Evolutionary conservation across 2,888 invertebrate species (phyloP), one percentile per base, ranked within the genome.

Genomic region (Idaea biselata): DNA sequence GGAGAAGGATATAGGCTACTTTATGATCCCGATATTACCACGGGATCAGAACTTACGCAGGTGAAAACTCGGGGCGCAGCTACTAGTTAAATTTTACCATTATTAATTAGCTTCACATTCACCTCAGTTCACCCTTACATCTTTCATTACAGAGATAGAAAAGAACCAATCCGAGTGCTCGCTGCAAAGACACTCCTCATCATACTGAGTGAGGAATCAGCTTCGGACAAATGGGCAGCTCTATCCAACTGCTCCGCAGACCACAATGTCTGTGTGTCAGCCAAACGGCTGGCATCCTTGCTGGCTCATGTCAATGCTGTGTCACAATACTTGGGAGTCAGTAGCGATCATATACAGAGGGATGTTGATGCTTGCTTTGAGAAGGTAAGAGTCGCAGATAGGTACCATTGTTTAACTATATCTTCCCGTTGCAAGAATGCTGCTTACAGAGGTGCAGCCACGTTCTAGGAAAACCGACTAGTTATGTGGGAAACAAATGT

Each of bases 321-420:
- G 84, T 94, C 75, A 0, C 91, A 93, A 69, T 94, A 94, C 81
- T 83, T 96, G 55, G 95, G 95, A 67, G 89, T 92, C 18, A 93
- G 93, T 33, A 95, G 95, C 32, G 91, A 93, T 63, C 93, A 94
- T 61, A 93, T 96, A 18, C 94, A 94, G 71, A 88, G 93, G 16
- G 95, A 96, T 69, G 93, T 97, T 61, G 95, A 96, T 68, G 94
- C 94, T 71, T 97, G 97, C 85, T 96, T 96, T 87, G 91, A 93
- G 68, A 94, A 95, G 92, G 96, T 96, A 87, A 63, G 59, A 60
- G 11, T n/a, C 8, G 6, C 18, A 1, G n/a, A 18, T 57, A 11
- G 25, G 25, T 25, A 25, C 1, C 25, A n/a, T 25, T 25, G 25
- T 25, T 25, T 5, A 25, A 3, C 25, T 3, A 55, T 8, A 31